Evolutionary conservation across 2,888 invertebrate species (phyloP).

Genomic region (Petrolisthes cinctipes): DNA sequence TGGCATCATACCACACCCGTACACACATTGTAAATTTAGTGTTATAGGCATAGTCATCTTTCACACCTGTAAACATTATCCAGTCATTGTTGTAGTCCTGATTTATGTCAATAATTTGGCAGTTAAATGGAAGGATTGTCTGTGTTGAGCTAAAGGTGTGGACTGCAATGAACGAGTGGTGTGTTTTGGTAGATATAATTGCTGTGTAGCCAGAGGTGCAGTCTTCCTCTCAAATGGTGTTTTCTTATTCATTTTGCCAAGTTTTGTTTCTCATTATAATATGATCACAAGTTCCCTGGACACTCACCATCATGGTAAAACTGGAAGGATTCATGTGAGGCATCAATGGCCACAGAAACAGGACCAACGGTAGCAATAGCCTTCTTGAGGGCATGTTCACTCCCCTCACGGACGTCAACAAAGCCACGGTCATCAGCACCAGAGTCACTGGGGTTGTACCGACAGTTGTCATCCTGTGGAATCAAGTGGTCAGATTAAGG

Average conservation of each 20-base stretch:
- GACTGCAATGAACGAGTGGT: too few relatives aligned
- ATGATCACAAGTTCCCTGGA: not conserved
- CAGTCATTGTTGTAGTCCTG: not conserved
- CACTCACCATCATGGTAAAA: constrained; percentile 75
- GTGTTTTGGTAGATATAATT: too few relatives aligned
- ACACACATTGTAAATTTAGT: not conserved
- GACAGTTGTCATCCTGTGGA: constrained; percentile 57
- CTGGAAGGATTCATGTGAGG: constrained; percentile 86
- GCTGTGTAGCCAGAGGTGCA: too few relatives aligned
- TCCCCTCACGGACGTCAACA: constrained; percentile 80
- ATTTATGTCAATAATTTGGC: too few relatives aligned
- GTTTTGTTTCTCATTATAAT: not conserved
- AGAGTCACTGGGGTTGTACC: constrained; percentile 73
- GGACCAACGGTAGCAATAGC: constrained; percentile 90
- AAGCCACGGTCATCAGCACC: constrained; percentile 88
- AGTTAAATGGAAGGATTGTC: too few relatives aligned
- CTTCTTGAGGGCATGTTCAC: constrained; percentile 80
- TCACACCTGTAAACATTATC: not conserved
- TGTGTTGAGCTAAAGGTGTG: too few relatives aligned
- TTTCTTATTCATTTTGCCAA: not conserved
- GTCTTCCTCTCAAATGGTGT: not conserved
- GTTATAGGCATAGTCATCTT: not conserved
- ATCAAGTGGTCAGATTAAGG: too few relatives aligned
- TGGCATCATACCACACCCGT: not conserved
- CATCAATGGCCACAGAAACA: constrained; percentile 90